phyloP scores from a whole-genome alignment of 2,113 vertebrate species.

The Redunca redunca region DNA sequence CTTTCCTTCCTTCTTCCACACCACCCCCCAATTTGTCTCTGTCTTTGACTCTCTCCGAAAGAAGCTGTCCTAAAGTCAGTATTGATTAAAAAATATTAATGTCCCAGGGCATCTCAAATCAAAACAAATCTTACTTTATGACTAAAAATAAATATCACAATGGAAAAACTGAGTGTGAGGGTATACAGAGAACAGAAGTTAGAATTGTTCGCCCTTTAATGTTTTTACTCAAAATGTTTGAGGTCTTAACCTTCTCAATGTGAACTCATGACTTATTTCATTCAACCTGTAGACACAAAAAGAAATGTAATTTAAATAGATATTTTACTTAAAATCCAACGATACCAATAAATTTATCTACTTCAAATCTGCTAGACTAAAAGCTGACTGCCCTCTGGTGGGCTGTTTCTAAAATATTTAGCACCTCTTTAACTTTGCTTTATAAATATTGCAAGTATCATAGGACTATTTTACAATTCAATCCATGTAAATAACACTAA shows the following conservation, averaged over 20 bases:
- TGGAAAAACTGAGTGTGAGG: neutral
- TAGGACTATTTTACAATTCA: neutral
- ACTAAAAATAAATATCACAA: neutral
- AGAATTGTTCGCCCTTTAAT: neutral
- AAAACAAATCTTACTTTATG: constrained; percentile 24
- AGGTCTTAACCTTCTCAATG: neutral
- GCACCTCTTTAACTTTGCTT: neutral
- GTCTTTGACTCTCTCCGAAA: neutral
- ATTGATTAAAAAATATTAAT: neutral
- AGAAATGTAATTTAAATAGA: neutral
- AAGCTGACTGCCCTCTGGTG: constrained; percentile 85
- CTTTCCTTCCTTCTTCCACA: too few species aligned
- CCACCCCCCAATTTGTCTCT: neutral
- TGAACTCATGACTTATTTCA: neutral
- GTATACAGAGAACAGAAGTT: fast-evolving
- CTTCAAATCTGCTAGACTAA: constrained; percentile 60
- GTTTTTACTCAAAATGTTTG: constrained; percentile 5
- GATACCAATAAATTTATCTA: neutral
- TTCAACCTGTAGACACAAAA: neutral
- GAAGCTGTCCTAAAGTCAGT: neutral
- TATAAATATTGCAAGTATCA: neutral
- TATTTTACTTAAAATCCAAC: neutral
- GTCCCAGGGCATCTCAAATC: neutral
- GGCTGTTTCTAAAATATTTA: constrained; percentile 11
- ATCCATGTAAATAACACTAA: neutral